Conservation (phyloP, 2,888 invertebrate species). For the Rosalia funebris region DNA sequence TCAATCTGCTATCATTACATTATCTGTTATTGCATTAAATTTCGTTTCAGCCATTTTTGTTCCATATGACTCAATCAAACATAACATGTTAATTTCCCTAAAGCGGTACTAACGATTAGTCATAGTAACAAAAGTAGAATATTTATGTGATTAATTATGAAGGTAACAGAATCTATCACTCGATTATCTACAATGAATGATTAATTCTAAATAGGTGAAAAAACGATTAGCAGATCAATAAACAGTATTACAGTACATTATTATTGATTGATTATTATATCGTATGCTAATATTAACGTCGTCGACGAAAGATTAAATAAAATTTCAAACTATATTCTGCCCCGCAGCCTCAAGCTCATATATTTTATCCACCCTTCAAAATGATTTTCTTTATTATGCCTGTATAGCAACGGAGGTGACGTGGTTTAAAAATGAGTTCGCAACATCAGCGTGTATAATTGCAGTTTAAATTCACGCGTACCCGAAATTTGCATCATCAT, state of each 20-base stretch:
- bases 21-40: no score
- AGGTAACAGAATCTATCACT: no score
- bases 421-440: slow-evolving; percentile 45
- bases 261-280: no score
- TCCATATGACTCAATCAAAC: no score
- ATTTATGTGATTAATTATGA: no score
- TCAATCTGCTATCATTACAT: no score
- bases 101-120: no score
- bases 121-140: no score
- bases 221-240: neutral
- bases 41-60: no score
- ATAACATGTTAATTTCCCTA: no score
- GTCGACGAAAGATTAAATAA: neutral
- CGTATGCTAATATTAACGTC: neutral
- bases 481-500: slow-evolving; percentile 54
- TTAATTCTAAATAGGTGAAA: no score
- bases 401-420: slow-evolving; percentile 32
- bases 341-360: slow-evolving; percentile 2
- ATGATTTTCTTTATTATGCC: slow-evolving; percentile 23
- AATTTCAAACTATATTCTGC: slow-evolving; percentile 1
- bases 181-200: no score
- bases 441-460: slow-evolving; percentile 47
- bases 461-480: slow-evolving; percentile 47
- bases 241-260: neutral
- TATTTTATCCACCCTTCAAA: slow-evolving; percentile 27